phyloP scores from a whole-genome alignment of 2,797 vertebrate species.

The Psittacula derbiana region DNA sequence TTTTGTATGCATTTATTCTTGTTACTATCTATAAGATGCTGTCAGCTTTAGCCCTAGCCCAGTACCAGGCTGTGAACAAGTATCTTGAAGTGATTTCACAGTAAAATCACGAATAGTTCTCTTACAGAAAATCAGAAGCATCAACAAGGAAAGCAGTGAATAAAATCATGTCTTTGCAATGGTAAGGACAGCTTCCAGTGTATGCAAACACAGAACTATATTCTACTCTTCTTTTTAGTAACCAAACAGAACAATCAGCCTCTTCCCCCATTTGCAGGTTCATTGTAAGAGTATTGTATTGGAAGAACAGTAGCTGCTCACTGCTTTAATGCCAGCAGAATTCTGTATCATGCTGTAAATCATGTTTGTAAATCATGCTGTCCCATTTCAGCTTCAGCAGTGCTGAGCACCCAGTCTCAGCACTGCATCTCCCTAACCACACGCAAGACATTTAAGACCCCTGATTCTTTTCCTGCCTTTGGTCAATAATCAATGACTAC shows the following conservation, averaged over 20 bases:
- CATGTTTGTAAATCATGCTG: background rate
- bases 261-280: background rate
- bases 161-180: background rate
- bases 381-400: background rate
- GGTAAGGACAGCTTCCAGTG: background rate
- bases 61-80: background rate
- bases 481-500: background rate
- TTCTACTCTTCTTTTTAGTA: background rate
- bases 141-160: background rate
- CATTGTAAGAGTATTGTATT: background rate
- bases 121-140: background rate
- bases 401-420: background rate
- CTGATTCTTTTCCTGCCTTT: background rate
- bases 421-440: accelerated
- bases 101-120: background rate
- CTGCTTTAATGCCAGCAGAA: background rate
- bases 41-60: background rate
- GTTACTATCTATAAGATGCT: background rate
- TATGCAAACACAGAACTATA: background rate
- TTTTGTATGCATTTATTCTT: background rate
- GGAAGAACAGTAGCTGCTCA: background rate
- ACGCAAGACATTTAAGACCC: background rate
- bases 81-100: background rate
- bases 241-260: background rate
- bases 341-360: background rate